Conservation (phyloP, 2,888 invertebrate species). For the Mellilla xanthometata region DNA sequence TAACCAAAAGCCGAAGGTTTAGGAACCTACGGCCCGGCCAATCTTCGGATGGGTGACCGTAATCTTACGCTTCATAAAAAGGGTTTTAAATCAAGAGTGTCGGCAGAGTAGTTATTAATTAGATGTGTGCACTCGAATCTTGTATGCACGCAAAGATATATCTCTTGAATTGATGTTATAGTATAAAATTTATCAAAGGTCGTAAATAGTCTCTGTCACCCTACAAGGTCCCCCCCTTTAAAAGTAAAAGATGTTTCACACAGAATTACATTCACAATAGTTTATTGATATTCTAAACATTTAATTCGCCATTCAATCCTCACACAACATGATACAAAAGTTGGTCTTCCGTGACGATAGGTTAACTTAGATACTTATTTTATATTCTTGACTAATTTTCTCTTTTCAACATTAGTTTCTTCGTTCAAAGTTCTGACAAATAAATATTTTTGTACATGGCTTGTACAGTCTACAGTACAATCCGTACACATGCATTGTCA, state of each 20-base stretch:
- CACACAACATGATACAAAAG: conserved; percentile 50
- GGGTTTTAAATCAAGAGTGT: no score
- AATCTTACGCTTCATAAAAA: no score
- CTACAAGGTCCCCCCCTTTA: no score
- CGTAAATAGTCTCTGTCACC: no score
- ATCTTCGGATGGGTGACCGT: no score
- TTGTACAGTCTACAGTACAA: conserved; percentile 69
- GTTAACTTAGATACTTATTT: conserved; percentile 39
- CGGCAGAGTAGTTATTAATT: no score
- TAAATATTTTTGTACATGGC: conserved; percentile 50
- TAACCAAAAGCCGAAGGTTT: no score
- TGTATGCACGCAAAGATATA: no score
- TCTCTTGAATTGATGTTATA: no score
- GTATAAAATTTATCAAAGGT: no score
- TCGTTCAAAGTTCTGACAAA: conserved; percentile 43
- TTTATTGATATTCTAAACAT: conserved; percentile 20
- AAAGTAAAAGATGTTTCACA: conserved; percentile 4
- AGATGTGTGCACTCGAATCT: no score
- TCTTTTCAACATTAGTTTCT: conserved; percentile 22
- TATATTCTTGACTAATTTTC: conserved; percentile 31
- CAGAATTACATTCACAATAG: conserved; percentile 13
- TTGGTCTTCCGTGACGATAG: conserved; percentile 69
- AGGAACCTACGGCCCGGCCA: no score
- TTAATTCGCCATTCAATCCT: conserved; percentile 23
- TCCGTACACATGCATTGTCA: conserved; percentile 48